A percentile compares a stretch with the other conserved stretches of the same genome.
phyloP scores from a whole-genome alignment of 1,140 invertebrate genomes.

The Polypedilum vanderplanki region DNA sequence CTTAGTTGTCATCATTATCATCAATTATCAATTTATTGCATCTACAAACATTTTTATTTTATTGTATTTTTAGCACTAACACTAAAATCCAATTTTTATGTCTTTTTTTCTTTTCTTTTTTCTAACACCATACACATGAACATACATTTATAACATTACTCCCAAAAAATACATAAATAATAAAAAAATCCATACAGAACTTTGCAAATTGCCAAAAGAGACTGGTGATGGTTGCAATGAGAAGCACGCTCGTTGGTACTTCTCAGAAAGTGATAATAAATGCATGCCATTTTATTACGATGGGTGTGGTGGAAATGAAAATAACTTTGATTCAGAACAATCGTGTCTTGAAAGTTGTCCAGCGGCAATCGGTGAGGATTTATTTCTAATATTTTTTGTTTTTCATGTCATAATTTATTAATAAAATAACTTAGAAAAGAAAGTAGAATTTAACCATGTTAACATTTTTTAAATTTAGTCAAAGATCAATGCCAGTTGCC shows the following conservation, averaged over 20 bases:
- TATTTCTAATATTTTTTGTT: not conserved
- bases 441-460: conserved; percentile 25
- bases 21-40: conserved; percentile 30
- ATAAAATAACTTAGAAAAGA: too few species aligned
- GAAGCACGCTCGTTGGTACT: conserved; percentile 74
- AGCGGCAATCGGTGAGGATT: conserved; percentile 62
- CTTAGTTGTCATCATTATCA: not conserved
- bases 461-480: conserved; percentile 33
- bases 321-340: conserved; percentile 71
- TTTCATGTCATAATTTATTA: not conserved
- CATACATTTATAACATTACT: conserved; percentile 33
- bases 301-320: conserved; percentile 84
- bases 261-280: conserved; percentile 71
- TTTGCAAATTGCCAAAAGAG: conserved; percentile 70
- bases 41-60: conserved; percentile 32
- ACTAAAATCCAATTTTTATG: conserved; percentile 33
- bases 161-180: not conserved
- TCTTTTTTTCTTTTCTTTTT: conserved; percentile 33
- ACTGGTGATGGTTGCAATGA: conserved; percentile 70
- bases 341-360: conserved; percentile 77
- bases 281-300: conserved; percentile 94
- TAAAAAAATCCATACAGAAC: conserved; percentile 49
- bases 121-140: not conserved
- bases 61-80: conserved; percentile 32
- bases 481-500: conserved; percentile 67